A percentile compares a stretch with the other conserved stretches of the same genome.
Evolutionary conservation across 2,888 invertebrate genomes (phyloP).

Genomic region (Acanthoscelides obtectus): DNA sequence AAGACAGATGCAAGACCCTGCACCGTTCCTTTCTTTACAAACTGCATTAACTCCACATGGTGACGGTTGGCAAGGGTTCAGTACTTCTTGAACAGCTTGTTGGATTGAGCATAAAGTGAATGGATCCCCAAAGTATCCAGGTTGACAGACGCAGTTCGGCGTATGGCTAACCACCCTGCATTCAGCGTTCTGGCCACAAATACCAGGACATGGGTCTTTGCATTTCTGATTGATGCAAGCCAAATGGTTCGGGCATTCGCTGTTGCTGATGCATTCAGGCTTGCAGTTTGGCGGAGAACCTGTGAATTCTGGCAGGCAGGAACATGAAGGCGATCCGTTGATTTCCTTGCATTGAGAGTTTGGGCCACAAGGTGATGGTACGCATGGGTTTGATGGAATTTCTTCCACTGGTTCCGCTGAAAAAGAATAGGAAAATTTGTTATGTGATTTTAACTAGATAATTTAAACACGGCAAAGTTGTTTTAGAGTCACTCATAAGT

Average conservation of each 20-base stretch:
- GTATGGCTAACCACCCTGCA: conserved; percentile 55
- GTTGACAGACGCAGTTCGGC: conserved; percentile 54
- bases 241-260: conserved; percentile 63
- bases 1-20: conserved; percentile 62
- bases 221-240: conserved; percentile 73
- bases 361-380: conserved; percentile 56
- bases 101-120: conserved; percentile 49
- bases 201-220: conserved; percentile 59
- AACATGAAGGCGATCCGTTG: conserved; percentile 59
- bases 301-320: conserved; percentile 65
- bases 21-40: conserved; percentile 58
- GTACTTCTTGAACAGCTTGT: conserved; percentile 36
- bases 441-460: too few relatives aligned
- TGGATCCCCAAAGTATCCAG: conserved; percentile 55
- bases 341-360: conserved; percentile 63
- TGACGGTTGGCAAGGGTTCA: conserved; percentile 61
- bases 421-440: too few relatives aligned
- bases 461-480: too few relatives aligned
- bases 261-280: conserved; percentile 74
- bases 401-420: conserved; percentile 23
- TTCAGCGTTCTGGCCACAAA: conserved; percentile 53
- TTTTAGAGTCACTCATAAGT: too few relatives aligned
- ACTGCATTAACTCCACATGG: conserved; percentile 64
- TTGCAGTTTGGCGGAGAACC: conserved; percentile 78
- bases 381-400: conserved; percentile 47